These are phyloP conservation scores for Drosophila bocqueti DNA, from an alignment of 1,140 invertebrate species.

Conservation along the genomic window DNA sequence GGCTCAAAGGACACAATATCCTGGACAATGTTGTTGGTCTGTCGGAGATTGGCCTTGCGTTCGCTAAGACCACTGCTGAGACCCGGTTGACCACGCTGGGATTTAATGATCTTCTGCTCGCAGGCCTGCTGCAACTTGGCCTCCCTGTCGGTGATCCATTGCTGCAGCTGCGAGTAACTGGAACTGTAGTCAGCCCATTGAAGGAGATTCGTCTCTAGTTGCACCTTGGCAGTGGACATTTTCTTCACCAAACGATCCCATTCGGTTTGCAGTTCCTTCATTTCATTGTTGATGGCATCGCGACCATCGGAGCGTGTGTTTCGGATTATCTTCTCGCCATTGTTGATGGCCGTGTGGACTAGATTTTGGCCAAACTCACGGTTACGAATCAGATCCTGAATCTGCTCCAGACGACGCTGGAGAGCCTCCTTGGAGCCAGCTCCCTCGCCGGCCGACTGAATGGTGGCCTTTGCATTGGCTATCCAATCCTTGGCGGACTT, in stretches of 20 bases:
- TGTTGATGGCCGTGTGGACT: slow-evolving; percentile 95
- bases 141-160: slow-evolving; percentile 98
- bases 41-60: slow-evolving; percentile 94
- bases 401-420: slow-evolving; percentile 92
- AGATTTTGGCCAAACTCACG: slow-evolving; percentile 96
- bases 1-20: slow-evolving; percentile 97
- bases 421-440: slow-evolving; percentile 93
- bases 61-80: slow-evolving; percentile 92
- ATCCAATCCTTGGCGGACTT: slow-evolving; percentile 95
- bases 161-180: slow-evolving; percentile 94
- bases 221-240: slow-evolving; percentile 96
- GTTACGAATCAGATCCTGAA: slow-evolving; percentile 92
- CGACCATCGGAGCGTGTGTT: slow-evolving; percentile 95
- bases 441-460: slow-evolving; percentile 92
- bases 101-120: slow-evolving; percentile 93
- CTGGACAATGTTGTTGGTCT: slow-evolving; percentile 96
- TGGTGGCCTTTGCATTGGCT: slow-evolving; percentile 93
- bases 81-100: slow-evolving; percentile 90
- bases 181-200: slow-evolving; percentile 98
- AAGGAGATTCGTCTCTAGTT: slow-evolving; percentile 95
- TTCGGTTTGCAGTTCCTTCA: slow-evolving; percentile 96
- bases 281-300: slow-evolving; percentile 93
- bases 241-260: slow-evolving; percentile 97
- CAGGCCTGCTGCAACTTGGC: slow-evolving; percentile 97
- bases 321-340: slow-evolving; percentile 95